Conservation (phyloP, 2,888 invertebrate species). For the Hirtodrosophila duncani region DNA sequence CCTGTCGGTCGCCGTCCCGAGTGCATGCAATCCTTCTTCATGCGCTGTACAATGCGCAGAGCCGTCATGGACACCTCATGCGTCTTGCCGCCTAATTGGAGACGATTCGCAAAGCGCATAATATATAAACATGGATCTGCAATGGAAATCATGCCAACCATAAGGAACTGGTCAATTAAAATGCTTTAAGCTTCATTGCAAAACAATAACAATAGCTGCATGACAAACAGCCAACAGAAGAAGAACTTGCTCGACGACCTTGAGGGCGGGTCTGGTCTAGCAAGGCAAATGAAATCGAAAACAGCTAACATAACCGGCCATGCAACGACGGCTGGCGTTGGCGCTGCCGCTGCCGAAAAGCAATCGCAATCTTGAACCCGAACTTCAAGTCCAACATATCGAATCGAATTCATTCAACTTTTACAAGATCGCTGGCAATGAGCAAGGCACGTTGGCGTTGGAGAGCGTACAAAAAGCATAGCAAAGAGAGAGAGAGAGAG, state of each 20-base stretch:
- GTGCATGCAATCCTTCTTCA: constrained; percentile 99
- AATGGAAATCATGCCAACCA: too few relatives aligned
- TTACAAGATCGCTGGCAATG: constrained; percentile 65
- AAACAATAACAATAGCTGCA: constrained; percentile 9
- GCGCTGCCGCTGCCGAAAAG: constrained; percentile 41
- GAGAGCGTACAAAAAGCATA: constrained; percentile 2
- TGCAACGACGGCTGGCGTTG: too few relatives aligned
- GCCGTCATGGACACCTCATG: constrained; percentile 98
- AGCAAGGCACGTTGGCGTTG: background rate
- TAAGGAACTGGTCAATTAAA: constrained; percentile 33
- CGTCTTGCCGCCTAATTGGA: constrained; percentile 94
- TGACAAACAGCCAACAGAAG: constrained; percentile 31
- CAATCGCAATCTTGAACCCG: constrained; percentile 64
- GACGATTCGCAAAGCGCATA: constrained; percentile 93
- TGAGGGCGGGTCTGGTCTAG: constrained; percentile 45
- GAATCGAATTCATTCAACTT: constrained; percentile 67
- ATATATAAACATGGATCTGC: constrained; percentile 97
- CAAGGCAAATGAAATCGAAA: constrained; percentile 58
- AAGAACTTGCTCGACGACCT: constrained; percentile 69
- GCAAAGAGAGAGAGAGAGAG: background rate
- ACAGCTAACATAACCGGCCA: constrained; percentile 50
- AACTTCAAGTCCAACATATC: constrained; percentile 46
- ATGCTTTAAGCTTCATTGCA: background rate
- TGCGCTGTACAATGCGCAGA: constrained; percentile 93
- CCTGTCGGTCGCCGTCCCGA: constrained; percentile 97